Evolutionary conservation across 2,888 invertebrate species (phyloP), one percentile per base, ranked within the genome.

Genomic region (Archips crataeganus): DNA sequence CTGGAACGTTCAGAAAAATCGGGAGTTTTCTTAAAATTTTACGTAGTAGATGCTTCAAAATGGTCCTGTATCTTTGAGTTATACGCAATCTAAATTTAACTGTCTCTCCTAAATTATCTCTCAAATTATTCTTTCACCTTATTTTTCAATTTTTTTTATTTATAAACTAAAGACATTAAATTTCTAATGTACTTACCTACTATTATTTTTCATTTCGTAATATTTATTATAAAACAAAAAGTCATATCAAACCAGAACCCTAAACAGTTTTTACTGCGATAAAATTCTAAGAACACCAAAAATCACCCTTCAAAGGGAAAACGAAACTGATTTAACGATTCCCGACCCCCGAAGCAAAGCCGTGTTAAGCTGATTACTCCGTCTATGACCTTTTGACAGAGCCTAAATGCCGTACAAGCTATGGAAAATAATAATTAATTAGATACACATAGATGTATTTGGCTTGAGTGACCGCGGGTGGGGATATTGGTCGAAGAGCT

Each of bases 281-380:
- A 59, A 65, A 60, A 39, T 13, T 36, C 59, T 51, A 15, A 64
- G n/a, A 23, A 71, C 47, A n/a, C n/a, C 60, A 51, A 65, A 51
- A 65, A 60, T 66, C 69, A 34, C 51, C 60, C 49, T 32, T 51
- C 47, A 65, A 71, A 71, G 67, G 71, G 61, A 62, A 67, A 72
- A 67, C 49, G 66, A 67, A 62, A 67, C 61, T 67, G 71, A 72
- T 72, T 72, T 72, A 72, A 66, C 71, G 71, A 72, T 47, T 67
- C 51, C 54, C 54, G 34, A 76, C 77, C 78, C 75, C 66, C 57
- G 72, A 75, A 79, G 80, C 77, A 79, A 80, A 81, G 81, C 78
- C 75, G 70, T 60, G 78, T 70, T 87, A 87, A 88, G 86, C 87
- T 81, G 87, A 86, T 88, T 87, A 87, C 79, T 77, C 59, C 68